A percentile compares a stretch with the other conserved stretches of the same genome.
Evolutionary conservation across 1,140 invertebrate genomes (phyloP).

Genomic region (Belonocnema kinseyi): DNA sequence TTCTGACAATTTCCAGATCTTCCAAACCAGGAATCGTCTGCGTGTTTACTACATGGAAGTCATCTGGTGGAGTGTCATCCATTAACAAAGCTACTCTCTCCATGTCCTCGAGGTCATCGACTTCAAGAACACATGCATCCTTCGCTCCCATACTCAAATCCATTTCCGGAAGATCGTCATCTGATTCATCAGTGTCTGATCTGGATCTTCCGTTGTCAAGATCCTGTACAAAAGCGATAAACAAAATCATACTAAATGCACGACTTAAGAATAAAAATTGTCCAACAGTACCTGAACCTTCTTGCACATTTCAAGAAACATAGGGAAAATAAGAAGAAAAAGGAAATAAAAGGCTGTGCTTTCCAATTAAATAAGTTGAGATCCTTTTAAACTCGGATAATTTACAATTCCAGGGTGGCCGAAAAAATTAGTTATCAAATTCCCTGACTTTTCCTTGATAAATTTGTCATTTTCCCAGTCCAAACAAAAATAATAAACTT

Average conservation of each 20-base stretch:
- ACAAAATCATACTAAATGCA: slow-evolving; percentile 34
- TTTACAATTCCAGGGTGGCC: background rate
- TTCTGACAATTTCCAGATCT: slow-evolving; percentile 81
- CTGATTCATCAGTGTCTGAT: slow-evolving; percentile 83
- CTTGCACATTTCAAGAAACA: no score
- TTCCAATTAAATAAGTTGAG: no score
- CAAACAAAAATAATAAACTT: no score
- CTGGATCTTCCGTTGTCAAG: slow-evolving; percentile 68
- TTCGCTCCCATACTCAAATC: slow-evolving; percentile 88
- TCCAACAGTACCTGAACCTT: no score
- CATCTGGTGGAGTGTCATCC: slow-evolving; percentile 85
- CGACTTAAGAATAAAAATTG: background rate
- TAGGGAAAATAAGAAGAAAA: no score
- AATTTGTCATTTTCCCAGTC: no score
- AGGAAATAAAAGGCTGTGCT: no score
- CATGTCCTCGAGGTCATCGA: slow-evolving; percentile 91
- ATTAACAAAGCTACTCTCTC: slow-evolving; percentile 87
- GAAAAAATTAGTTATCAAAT: no score
- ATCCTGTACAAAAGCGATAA: slow-evolving; percentile 61
- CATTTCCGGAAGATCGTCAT: slow-evolving; percentile 85
- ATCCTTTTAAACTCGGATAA: slow-evolving; percentile 1
- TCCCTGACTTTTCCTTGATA: no score
- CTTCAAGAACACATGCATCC: slow-evolving; percentile 89
- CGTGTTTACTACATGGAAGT: slow-evolving; percentile 90
- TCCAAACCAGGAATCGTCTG: slow-evolving; percentile 86